Evolutionary conservation across 2,113 vertebrate genomes (phyloP).

Genomic region (Phaetusa simplex): DNA sequence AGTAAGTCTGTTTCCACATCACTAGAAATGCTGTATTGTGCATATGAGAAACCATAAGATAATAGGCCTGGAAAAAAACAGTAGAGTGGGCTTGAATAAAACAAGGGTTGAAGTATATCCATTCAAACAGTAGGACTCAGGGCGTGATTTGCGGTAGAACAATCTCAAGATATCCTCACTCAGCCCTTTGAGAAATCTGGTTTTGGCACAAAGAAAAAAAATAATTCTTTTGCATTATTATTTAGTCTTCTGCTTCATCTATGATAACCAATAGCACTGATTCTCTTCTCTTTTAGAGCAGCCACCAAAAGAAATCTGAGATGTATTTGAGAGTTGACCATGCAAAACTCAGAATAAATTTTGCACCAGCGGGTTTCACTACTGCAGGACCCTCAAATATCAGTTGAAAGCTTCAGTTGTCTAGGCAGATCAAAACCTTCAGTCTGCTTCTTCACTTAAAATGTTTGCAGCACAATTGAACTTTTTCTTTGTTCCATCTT

Average conservation of each 20-base stretch:
- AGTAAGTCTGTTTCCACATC: neutral
- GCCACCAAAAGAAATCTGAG: neutral
- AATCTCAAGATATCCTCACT: neutral
- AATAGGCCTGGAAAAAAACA: neutral
- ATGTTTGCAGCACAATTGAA: neutral
- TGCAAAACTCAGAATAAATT: neutral
- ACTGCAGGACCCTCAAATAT: neutral
- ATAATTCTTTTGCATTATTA: neutral
- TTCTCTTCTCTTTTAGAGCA: neutral
- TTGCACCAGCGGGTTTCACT: neutral
- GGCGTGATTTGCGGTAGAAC: neutral
- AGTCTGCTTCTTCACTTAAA: neutral
- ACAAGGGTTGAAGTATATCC: neutral
- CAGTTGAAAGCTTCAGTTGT: neutral
- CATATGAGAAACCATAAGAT: neutral
- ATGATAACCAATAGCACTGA: neutral
- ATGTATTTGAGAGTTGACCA: neutral
- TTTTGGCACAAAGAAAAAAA: neutral
- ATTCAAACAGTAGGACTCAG: neutral
- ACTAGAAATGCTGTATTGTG: neutral
- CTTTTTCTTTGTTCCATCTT: slow-evolving; percentile 14
- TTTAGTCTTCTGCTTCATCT: neutral
- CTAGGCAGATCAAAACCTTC: neutral
- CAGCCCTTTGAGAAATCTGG: neutral
- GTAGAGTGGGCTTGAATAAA: neutral